Evolutionary conservation across 2,797 vertebrate species (phyloP), one percentile per base, ranked within the genome.

Genomic region (Lutjanus campechanus): DNA sequence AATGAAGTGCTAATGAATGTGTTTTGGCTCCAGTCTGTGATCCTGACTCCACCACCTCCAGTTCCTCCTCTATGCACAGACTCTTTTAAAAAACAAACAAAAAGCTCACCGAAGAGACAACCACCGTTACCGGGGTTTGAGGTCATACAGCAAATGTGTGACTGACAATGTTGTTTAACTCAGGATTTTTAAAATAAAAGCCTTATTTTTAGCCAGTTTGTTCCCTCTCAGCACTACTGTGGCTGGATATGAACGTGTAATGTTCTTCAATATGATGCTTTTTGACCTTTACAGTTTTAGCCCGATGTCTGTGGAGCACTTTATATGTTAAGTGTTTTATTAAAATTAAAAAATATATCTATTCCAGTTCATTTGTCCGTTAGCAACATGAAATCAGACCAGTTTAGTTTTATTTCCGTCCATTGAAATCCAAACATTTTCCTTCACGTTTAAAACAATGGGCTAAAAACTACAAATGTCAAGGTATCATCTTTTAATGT

Each of bases 131-230:
- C 11, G 69, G 58, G 86, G 87, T 87, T 80, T 76, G 58, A 82
- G 1, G 75, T 89, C 87, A 79, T 68, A 46, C 82, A 81, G 54
- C 20, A 10, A 76, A 67, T 67, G 75, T 73, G 81, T 81, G 88
- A 85, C 87, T 69, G 22, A 83, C 56, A 86, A 85, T 88, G 88
- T 88, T 79, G 64, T 92, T 88, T 78, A 78, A 88, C 94, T 96
- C 95, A 95, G 95, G 94, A 93, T 88, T 94, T 89, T 89, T 69
- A 67, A 82, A 63, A 49, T 81, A 67, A 71, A 71, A 76, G 51
- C 44, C 13, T 89, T 83, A 59, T 70, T 84, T 92, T 87, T 83
- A 84, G 17, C 41, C 7, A 1, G 41, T 76, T 70, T 49, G 19
- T 77, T 46, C 50, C 44, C 55, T 49, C 13, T 77, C 25, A 44